These are phyloP conservation scores for Mirza zaza DNA, from an alignment of 2,113 vertebrate genomes.

Conservation along the genomic window DNA sequence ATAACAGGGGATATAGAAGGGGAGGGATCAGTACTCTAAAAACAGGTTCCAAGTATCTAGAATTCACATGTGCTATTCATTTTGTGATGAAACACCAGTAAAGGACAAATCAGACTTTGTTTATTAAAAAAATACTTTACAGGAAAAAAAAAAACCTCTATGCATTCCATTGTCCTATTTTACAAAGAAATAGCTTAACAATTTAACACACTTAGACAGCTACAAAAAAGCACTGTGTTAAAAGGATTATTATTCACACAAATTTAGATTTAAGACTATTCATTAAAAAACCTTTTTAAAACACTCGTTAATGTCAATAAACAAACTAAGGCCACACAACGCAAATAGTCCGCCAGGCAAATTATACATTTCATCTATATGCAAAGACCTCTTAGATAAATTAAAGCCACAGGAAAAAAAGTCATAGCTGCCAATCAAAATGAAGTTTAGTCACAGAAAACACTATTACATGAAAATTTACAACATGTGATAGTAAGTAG, in stretches of 20 bases:
- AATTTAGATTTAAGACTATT: constrained; percentile 83
- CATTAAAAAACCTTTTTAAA: constrained; percentile 81
- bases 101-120: constrained; percentile 89
- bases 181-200: constrained; percentile 88
- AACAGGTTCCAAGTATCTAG: not conserved
- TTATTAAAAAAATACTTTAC: constrained; percentile 97
- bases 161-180: constrained; percentile 88
- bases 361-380: constrained; percentile 84
- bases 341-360: constrained; percentile 86
- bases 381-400: constrained; percentile 85
- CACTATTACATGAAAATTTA: constrained; percentile 83
- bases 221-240: constrained; percentile 85
- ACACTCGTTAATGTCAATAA: constrained; percentile 85
- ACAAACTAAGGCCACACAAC: constrained; percentile 86
- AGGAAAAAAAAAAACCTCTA: constrained; percentile 84
- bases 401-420: constrained; percentile 85
- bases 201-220: constrained; percentile 85
- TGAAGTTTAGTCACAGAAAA: constrained; percentile 82
- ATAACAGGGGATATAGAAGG: not conserved
- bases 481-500: constrained; percentile 77
- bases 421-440: constrained; percentile 86
- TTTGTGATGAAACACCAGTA: constrained; percentile 64
- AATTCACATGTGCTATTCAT: constrained; percentile 44
- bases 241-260: constrained; percentile 82
- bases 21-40: not conserved